phyloP scores from a whole-genome alignment of 2,797 vertebrate species.

The Sebastes taczanowskii region DNA sequence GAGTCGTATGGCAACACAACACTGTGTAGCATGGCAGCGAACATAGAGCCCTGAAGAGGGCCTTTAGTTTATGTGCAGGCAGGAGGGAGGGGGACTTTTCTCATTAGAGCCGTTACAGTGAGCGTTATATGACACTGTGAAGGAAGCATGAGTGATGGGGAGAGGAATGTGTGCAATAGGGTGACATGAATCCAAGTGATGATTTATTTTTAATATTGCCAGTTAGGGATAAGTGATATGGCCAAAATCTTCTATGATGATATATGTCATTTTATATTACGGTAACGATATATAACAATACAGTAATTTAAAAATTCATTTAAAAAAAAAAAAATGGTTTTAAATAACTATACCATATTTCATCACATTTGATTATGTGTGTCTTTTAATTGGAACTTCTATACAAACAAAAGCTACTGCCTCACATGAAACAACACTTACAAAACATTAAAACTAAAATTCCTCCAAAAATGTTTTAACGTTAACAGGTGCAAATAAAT shows the following conservation, averaged over 20 bases:
- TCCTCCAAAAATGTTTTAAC: no score
- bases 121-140: neutral
- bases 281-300: no score
- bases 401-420: no score
- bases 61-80: neutral
- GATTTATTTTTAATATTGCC: neutral
- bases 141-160: neutral
- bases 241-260: no score
- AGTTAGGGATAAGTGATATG: neutral
- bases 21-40: neutral
- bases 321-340: no score
- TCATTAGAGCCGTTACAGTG: neutral
- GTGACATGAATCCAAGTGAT: neutral
- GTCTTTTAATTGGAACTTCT: no score
- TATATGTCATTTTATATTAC: no score
- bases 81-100: neutral
- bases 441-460: no score
- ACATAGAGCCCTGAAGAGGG: neutral
- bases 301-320: neutral
- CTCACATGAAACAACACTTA: no score
- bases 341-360: no score
- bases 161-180: neutral
- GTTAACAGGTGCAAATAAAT: no score
- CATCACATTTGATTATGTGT: no score
- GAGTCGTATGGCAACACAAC: constrained; percentile 34